Conservation (phyloP, 2,797 vertebrate species). For the Arrhamphus sclerolepis region DNA sequence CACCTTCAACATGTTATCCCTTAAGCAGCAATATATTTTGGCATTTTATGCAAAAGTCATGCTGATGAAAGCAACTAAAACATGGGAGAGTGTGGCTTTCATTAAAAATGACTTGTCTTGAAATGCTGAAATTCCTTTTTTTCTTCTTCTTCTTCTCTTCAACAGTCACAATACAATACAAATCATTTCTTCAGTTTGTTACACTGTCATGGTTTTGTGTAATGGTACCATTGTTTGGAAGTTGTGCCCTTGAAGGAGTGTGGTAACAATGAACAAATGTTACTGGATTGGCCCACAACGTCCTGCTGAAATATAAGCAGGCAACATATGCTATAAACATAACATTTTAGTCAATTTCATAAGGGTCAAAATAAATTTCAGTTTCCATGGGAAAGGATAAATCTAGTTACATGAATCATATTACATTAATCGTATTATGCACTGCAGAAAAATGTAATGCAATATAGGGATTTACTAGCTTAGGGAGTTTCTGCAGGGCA, state of each 20-base stretch:
- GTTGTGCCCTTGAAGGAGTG: not conserved
- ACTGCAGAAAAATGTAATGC: constrained; percentile 41
- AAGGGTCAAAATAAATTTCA: constrained; percentile 2
- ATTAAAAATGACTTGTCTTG: constrained; percentile 8
- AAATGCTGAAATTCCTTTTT: not conserved
- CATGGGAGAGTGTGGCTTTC: too few species aligned
- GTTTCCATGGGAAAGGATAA: constrained; percentile 28
- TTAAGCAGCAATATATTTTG: too few species aligned
- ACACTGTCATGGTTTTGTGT: not conserved
- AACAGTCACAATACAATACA: not conserved
- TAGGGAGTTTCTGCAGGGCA: constrained; percentile 20
- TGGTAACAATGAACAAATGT: constrained; percentile 17
- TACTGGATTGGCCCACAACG: constrained; percentile 2
- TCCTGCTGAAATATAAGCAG: constrained; percentile 15
- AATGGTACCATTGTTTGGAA: constrained; percentile 6
- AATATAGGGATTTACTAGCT: constrained; percentile 42
- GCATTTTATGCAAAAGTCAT: too few species aligned
- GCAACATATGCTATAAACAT: constrained; percentile 11
- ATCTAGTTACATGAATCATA: constrained; percentile 46
- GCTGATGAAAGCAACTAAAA: too few species aligned
- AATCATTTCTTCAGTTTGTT: not conserved
- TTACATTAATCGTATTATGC: constrained; percentile 55
- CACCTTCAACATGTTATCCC: too few species aligned
- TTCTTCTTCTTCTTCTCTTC: too few species aligned
- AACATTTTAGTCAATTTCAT: constrained; percentile 13